These are phyloP conservation scores for Aramus guarauna DNA, from an alignment of 2,113 vertebrate species.

Conservation along the genomic window DNA sequence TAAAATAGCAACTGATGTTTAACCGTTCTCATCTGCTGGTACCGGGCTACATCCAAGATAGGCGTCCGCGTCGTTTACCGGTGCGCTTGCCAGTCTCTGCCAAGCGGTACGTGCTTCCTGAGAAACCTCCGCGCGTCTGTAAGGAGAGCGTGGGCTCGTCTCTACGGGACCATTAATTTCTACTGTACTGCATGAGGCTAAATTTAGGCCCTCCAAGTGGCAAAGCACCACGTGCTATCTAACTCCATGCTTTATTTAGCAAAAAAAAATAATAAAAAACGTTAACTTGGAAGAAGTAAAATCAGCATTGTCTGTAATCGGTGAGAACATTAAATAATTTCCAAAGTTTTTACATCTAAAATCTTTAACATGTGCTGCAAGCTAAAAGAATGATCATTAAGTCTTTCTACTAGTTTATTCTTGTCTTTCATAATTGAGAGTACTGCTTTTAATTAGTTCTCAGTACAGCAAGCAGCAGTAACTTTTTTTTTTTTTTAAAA, in stretches of 20 bases:
- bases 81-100: fast-evolving
- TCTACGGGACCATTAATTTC: fast-evolving
- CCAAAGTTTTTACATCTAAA: neutral
- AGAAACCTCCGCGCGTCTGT: no score
- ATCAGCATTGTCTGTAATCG: neutral
- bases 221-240: neutral
- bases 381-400: neutral
- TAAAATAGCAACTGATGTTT: fast-evolving
- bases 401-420: neutral
- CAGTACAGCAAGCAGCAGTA: neutral
- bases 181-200: neutral
- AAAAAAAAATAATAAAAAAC: neutral
- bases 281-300: neutral
- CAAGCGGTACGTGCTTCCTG: fast-evolving
- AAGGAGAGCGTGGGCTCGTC: neutral
- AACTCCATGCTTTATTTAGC: neutral
- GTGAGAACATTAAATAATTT: neutral
- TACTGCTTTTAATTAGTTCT: neutral
- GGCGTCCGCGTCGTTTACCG: fast-evolving
- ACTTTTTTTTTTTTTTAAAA: neutral
- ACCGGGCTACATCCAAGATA: fast-evolving
- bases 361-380: neutral
- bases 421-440: neutral
- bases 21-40: neutral
- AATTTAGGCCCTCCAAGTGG: neutral